Conservation (phyloP, 2,888 invertebrate genomes). For the Pyralis farinalis region DNA sequence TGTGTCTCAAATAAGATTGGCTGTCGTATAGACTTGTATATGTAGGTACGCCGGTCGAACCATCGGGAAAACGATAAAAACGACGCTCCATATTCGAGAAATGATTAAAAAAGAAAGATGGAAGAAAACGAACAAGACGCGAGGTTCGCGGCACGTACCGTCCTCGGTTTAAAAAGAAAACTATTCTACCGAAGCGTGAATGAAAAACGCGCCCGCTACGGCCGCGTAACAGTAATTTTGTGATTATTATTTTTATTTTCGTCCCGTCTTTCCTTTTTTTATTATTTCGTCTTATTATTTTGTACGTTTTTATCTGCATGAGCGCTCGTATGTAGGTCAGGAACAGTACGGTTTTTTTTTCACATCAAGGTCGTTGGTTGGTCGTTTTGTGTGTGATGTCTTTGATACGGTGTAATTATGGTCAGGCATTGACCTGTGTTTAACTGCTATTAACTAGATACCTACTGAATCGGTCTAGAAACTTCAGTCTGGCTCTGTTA, state of each 20-base stretch:
- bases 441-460: slow-evolving; percentile 2
- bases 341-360: slow-evolving; percentile 59
- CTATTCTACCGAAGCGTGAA: slow-evolving; percentile 75
- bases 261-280: slow-evolving; percentile 52
- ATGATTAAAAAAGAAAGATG: slow-evolving; percentile 74
- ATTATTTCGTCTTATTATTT: slow-evolving; percentile 70
- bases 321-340: slow-evolving; percentile 74
- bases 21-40: background rate
- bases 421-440: slow-evolving; percentile 2
- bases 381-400: slow-evolving; percentile 10
- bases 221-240: slow-evolving; percentile 69
- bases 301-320: slow-evolving; percentile 62
- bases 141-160: slow-evolving; percentile 68
- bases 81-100: slow-evolving; percentile 78
- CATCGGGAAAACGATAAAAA: slow-evolving; percentile 76
- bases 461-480: too few relatives aligned
- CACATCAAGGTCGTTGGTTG: slow-evolving; percentile 22
- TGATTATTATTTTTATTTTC: slow-evolving; percentile 77
- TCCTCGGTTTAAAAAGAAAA: slow-evolving; percentile 71
- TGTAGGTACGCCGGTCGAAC: slow-evolving; percentile 25
- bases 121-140: slow-evolving; percentile 53
- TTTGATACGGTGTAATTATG: slow-evolving; percentile 5
- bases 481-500: too few relatives aligned
- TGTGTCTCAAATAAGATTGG: background rate
- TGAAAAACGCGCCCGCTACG: slow-evolving; percentile 69